These are phyloP conservation scores for Sternarchorhynchus goeldii DNA, from an alignment of 2,797 vertebrate genomes.

Conservation along the genomic window DNA sequence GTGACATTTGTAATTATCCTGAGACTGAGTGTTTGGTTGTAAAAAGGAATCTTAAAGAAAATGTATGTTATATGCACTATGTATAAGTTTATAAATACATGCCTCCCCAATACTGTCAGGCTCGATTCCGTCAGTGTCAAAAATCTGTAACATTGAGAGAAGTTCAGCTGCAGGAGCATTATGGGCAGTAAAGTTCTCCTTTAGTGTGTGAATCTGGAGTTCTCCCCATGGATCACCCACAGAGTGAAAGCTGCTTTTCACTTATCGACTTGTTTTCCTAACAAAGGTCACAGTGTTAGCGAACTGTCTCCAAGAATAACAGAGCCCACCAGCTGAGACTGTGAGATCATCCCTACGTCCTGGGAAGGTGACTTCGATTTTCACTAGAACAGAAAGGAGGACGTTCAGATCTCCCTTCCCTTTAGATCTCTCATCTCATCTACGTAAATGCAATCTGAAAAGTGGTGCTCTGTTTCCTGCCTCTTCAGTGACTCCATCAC, in stretches of 20 bases:
- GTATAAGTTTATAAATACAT: no score
- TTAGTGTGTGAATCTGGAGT: constrained; percentile 21
- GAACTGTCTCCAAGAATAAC: constrained; percentile 45
- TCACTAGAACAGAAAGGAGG: constrained; percentile 53
- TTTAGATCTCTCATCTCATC: constrained; percentile 52
- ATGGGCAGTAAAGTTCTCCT: constrained; percentile 42
- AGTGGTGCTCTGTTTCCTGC: constrained; percentile 60
- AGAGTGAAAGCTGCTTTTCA: constrained; percentile 41
- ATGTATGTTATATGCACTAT: no score
- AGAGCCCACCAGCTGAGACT: constrained; percentile 43
- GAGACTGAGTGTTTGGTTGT: no score
- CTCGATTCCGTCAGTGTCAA: background rate
- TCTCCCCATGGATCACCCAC: constrained; percentile 42
- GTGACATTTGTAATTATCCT: no score
- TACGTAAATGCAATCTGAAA: constrained; percentile 59
- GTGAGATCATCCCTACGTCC: constrained; percentile 2
- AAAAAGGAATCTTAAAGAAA: no score
- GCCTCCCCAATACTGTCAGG: constrained; percentile 46
- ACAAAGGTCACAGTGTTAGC: constrained; percentile 51
- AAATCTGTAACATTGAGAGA: constrained; percentile 24
- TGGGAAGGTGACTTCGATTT: constrained; percentile 50
- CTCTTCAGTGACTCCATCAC: constrained; percentile 45
- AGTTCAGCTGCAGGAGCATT: constrained; percentile 11
- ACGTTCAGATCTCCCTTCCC: constrained; percentile 36
- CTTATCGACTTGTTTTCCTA: constrained; percentile 48